Base-by-base conservation (phyloP, 2,888 invertebrate genomes). In the Troides helena region DNA sequence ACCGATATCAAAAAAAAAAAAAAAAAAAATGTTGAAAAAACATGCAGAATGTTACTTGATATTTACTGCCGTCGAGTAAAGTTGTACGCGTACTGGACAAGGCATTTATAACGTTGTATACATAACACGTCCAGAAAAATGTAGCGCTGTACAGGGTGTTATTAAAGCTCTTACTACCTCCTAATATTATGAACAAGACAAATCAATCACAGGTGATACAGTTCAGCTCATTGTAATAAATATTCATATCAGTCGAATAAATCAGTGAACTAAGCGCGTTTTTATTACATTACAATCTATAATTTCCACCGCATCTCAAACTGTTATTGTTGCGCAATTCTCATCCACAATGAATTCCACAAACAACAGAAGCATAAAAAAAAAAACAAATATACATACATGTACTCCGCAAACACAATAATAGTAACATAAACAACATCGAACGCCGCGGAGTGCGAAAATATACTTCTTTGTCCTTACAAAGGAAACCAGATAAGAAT, bases 391-490 rank as follows among this genome's bases (percentile, higher is more conserved):
- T 30, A 30, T 72, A 74, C 73, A 73, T 73, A 74, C 74, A 73
- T 70, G 75, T 76, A 78, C 77, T 78, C 77, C 62, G n/a, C 57
- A 57, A 69, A 69, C 36, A 62, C 61, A 69, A 69, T 69, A 81
- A 79, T 76, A 75, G 76, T 76, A 74, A 78, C 77, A 79, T 79
- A 81, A 81, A 80, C 78, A 78, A 76, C 76, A 74, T 72, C 69
- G 75, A 77, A 76, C 76, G 74, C 72, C 75, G 71, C 71, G 62
- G 68, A 71, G 74, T 66, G 65, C 56, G 72, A 71, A 77, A 77
- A 78, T 76, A 75, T 76, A 79, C 75, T 77, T 79, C 76, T 77
- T 77, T 77, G 73, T 75, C 71, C 69, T 67, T 60, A 62, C 57
- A 65, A 69, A 69, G 65, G 56, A 57, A 46, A 58, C n/a, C 8